Percentiles rank a stretch among this genome's conserved stretches.
These are phyloP conservation scores for Chaitophorus viminalis DNA, from an alignment of 2,888 invertebrate genomes.

Conservation along the genomic window DNA sequence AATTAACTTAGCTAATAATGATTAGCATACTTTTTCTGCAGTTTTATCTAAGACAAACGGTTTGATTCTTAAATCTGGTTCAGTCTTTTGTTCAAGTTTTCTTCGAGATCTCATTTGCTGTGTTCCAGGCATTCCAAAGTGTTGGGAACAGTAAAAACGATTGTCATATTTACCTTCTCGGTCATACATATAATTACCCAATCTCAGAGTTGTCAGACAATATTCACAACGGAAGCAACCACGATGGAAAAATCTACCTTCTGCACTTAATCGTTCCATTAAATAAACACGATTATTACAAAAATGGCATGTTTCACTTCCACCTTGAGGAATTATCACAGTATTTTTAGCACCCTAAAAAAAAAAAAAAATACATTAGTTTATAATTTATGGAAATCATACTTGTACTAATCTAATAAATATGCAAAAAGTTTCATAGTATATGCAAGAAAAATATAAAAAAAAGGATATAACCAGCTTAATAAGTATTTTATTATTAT, in stretches of 20 bases:
- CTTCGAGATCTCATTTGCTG: constrained; percentile 63
- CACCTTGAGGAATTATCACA: constrained; percentile 74
- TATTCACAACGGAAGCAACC: constrained; percentile 95
- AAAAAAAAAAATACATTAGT: neutral
- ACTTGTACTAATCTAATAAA: no score
- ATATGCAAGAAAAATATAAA: no score
- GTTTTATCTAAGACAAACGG: constrained; percentile 24
- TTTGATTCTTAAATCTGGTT: constrained; percentile 55
- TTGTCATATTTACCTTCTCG: constrained; percentile 76
- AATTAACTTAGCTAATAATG: neutral
- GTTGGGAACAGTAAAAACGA: constrained; percentile 81
- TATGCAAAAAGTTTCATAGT: no score
- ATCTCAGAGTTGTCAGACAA: constrained; percentile 84
- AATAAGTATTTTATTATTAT: no score
- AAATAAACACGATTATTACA: constrained; percentile 93
- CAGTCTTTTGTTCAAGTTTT: constrained; percentile 59
- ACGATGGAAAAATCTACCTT: constrained; percentile 90
- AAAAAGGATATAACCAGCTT: no score
- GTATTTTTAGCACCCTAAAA: constrained; percentile 73
- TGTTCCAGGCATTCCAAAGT: constrained; percentile 75
- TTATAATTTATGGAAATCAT: no score
- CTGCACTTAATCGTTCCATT: constrained; percentile 89
- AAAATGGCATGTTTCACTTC: constrained; percentile 84
- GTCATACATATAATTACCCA: constrained; percentile 82
- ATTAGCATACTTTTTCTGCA: constrained; percentile 38